These are phyloP conservation scores for Pollachius pollachius DNA, from an alignment of 2,113 vertebrate genomes.

Conservation along the genomic window DNA sequence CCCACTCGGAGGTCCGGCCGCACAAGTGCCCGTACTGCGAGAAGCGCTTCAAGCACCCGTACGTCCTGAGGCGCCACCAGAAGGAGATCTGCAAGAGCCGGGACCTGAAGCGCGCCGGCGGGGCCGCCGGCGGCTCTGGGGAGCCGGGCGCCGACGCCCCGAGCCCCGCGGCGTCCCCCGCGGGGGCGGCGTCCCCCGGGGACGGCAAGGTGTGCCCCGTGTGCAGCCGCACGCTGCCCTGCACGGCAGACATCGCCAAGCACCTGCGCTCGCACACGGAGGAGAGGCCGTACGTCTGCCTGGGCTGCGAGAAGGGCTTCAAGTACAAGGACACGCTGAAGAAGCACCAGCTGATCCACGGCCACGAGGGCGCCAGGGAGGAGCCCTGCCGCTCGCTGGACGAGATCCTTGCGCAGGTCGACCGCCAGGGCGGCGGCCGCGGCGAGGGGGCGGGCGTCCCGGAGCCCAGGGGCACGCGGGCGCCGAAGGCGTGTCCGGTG, in stretches of 20 bases:
- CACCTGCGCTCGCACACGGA: slow-evolving; percentile 64
- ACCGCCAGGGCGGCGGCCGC: not conserved
- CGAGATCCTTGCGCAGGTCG: slow-evolving; percentile 57
- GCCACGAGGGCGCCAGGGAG: slow-evolving; percentile 63
- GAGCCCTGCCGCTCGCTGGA: slow-evolving; percentile 58
- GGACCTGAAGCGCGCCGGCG: slow-evolving; percentile 32
- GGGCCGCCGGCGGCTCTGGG: not conserved
- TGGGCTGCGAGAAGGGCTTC: slow-evolving; percentile 68
- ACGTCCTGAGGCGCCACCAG: slow-evolving; percentile 65
- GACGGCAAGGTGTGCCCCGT: slow-evolving; percentile 65
- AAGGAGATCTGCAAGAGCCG: slow-evolving; percentile 65
- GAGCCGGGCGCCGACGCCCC: not conserved
- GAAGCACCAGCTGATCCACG: slow-evolving; percentile 70
- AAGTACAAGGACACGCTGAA: slow-evolving; percentile 71
- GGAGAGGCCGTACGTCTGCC: slow-evolving; percentile 63
- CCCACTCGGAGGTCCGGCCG: slow-evolving; percentile 67
- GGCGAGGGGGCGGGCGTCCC: not conserved
- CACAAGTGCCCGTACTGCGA: slow-evolving; percentile 59
- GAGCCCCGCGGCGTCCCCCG: not conserved
- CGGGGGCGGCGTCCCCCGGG: not conserved
- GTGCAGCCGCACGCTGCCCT: slow-evolving; percentile 59
- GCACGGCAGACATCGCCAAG: slow-evolving; percentile 61
- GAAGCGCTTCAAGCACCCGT: slow-evolving; percentile 67
- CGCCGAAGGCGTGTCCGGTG: slow-evolving; percentile 46
- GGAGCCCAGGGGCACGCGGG: slow-evolving; percentile 5